Conservation (phyloP, 2,888 invertebrate genomes). For the Resseliella maxima region DNA sequence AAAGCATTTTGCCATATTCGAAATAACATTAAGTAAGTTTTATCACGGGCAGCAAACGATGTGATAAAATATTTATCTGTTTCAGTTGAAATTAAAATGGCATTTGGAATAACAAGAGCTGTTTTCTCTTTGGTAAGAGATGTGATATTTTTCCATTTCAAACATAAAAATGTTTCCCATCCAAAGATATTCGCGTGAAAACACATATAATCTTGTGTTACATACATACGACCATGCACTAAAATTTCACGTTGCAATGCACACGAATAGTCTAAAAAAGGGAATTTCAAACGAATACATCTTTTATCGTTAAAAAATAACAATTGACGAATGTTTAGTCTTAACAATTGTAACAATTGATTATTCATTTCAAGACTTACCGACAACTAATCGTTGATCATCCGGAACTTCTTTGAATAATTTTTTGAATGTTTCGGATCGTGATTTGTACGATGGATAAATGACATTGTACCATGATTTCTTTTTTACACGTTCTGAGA, state of each 20-base stretch:
- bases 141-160: slow-evolving; percentile 91
- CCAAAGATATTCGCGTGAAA: slow-evolving; percentile 98
- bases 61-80: slow-evolving; percentile 92
- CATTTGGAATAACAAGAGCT: slow-evolving; percentile 94
- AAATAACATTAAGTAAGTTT: slow-evolving; percentile 95
- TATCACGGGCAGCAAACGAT: slow-evolving; percentile 93
- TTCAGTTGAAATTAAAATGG: slow-evolving; percentile 86
- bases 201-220: slow-evolving; percentile 94
- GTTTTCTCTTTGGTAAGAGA: slow-evolving; percentile 96
- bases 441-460: slow-evolving; percentile 93
- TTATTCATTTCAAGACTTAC: slow-evolving; percentile 76
- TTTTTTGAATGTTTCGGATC: slow-evolving; percentile 91
- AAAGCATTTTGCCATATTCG: slow-evolving; percentile 96
- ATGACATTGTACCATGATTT: slow-evolving; percentile 87
- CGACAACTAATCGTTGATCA: slow-evolving; percentile 92
- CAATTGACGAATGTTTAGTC: too few species aligned
- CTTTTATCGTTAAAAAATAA: slow-evolving; percentile 59
- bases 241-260: slow-evolving; percentile 96
- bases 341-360: too few species aligned
- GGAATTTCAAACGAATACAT: slow-evolving; percentile 3
- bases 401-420: slow-evolving; percentile 92
- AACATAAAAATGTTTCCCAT: slow-evolving; percentile 90
- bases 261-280: slow-evolving; percentile 90
- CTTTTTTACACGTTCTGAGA: slow-evolving; percentile 76
- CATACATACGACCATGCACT: slow-evolving; percentile 94